Base-by-base conservation (phyloP, 2,113 vertebrate species). In the Podiceps cristatus region DNA sequence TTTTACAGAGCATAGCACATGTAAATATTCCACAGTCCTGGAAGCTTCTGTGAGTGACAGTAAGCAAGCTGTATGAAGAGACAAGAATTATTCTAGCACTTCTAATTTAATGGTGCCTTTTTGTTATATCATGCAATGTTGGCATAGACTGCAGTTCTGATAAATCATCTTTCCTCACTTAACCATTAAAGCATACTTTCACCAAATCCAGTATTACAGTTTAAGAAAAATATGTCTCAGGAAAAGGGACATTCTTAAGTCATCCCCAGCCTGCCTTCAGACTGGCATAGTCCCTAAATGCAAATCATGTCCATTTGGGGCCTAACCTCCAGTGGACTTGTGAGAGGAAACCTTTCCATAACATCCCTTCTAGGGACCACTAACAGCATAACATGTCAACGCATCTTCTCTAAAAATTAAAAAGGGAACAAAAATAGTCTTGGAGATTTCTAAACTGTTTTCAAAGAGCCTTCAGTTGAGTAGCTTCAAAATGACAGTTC, bases 401-500 rank as follows among this genome's bases (percentile, higher is more conserved):
- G 69, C 5, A 58, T 68, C 53, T 63, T 62, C 73, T 45, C 94
- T 69, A 90, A 94, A 96, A 92, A 92, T 86, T 90, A 73, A 78
- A 94, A 91, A 77, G 40, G 14, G 47, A 95, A 92, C 81, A 81
- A 93, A 96, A 91, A 92, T 85, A 95, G 74, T 95, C 69, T 79
- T 90, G 67, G 47, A 90, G 84, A 84, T 80, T 95, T 95, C 94
- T 94, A 76, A 88, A 82, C 45, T 68, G 64, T 95, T 97, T 96
- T 96, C 87, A 95, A 97, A 97, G 90, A 90, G 71, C 44, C 71
- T 91, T 97, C 87, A 94, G 64, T 64, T 78, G 63, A 92, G 67
- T 87, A 86, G 72, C 83, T 97, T 89, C 91, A 94, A 87, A 92
- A 92, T 90, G 91, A 96, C 93, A 95, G 92, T 27, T 95, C 76